These are phyloP conservation scores for Conomelus anceps DNA, from an alignment of 2,888 invertebrate genomes.

Conservation along the genomic window DNA sequence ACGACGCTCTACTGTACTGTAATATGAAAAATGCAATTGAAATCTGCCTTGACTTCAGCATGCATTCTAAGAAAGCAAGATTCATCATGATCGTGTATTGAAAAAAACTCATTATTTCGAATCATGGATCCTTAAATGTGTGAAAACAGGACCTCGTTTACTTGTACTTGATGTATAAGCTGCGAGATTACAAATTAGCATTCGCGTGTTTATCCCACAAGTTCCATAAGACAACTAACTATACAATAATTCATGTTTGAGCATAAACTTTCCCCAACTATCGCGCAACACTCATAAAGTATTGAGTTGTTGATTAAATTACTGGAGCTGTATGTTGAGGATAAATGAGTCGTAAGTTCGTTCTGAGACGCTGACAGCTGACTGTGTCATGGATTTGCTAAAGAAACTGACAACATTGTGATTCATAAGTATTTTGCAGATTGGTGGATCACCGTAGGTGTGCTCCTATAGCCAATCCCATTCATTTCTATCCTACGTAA, in stretches of 20 bases:
- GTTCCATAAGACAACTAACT: neutral
- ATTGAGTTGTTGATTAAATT: neutral
- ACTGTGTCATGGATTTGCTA: too few species aligned
- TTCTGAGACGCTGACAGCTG: neutral
- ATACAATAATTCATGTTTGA: neutral
- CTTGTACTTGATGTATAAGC: neutral
- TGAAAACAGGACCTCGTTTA: too few species aligned
- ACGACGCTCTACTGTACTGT: too few species aligned
- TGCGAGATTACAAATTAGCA: neutral
- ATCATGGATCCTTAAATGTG: too few species aligned
- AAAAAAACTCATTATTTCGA: too few species aligned
- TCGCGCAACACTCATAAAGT: neutral
- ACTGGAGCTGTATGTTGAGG: neutral
- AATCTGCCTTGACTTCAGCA: too few species aligned
- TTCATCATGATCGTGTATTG: too few species aligned
- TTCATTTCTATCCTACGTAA: neutral
- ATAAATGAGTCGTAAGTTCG: neutral
- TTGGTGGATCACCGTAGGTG: neutral
- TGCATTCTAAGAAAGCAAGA: too few species aligned
- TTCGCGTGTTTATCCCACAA: neutral
- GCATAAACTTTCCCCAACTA: neutral
- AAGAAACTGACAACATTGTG: neutral
- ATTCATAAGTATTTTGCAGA: neutral
- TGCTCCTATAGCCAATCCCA: neutral
- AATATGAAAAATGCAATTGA: too few species aligned